Base-by-base conservation (phyloP, 1,140 invertebrate species). In the Hylaeus volcanicus region DNA sequence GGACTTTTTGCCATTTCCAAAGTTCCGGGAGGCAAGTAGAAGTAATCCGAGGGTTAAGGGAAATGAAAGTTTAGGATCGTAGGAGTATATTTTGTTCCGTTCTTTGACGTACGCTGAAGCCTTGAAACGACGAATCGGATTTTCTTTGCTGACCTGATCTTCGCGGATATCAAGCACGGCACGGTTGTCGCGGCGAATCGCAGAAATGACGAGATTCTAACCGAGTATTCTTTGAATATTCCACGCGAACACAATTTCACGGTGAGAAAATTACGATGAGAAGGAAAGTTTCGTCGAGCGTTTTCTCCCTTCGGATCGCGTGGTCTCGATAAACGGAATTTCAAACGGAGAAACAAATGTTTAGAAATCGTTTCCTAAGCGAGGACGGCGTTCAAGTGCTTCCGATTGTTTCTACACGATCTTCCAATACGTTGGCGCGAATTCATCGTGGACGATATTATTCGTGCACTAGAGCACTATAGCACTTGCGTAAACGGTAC, bases 381-480 rank as follows among this genome's bases (percentile, higher is more conserved):
- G 56, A n/a, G 65, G 15, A 26, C 12, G 41, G 37, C 39, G 43
- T 66, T 48, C 65, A 51, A 77, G 79, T 74, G 74, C 79, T 77
- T 81, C 74, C 79, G 51, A 76, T 81, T 55, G 11, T 70, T 75
- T 71, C 76, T 14, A 70, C 58, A 39, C 14, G 78, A 56, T 71
- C 79, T 77, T 77, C 66, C 74, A 56, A 48, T 70, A 53, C 26
- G 64, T 77, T 61, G n/a, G 15, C 53, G 15, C 43, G 26, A 61
- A 6, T 41, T 65, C 39, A 43, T 12, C 48, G 14, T 3, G 12
- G 5, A 39, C 66, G 26, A 39, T 71, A 63, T 15, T n/a, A 15
- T 11, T 26, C 26, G 26, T 26, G 26, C 26, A 26, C 26, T 26
- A 26, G 26, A 26, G 56, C 1, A 26, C 2, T n/a, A 12, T 48